These are phyloP conservation scores for Mamestra brassicae DNA, from an alignment of 2,888 invertebrate genomes.

Conservation along the genomic window DNA sequence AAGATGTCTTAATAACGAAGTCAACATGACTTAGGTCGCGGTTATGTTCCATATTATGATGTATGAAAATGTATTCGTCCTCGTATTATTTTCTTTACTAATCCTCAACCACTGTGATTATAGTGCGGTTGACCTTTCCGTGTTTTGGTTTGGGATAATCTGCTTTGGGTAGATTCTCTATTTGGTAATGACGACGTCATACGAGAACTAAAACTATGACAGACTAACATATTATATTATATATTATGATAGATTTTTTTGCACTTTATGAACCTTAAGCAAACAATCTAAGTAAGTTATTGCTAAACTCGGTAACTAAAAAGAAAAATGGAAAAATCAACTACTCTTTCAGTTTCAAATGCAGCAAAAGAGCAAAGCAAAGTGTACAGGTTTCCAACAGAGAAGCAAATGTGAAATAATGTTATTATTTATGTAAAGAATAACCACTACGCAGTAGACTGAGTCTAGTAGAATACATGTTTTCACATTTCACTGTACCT, in stretches of 20 bases:
- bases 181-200: conserved; percentile 33
- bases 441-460: conserved; percentile 10
- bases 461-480: conserved; percentile 45
- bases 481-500: conserved; percentile 38
- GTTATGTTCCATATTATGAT: conserved; percentile 31
- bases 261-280: neutral
- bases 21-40: conserved; percentile 9
- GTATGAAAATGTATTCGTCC: conserved; percentile 26
- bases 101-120: conserved; percentile 18
- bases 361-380: conserved; percentile 6
- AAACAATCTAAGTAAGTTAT: neutral
- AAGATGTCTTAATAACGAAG: conserved; percentile 16
- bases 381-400: conserved; percentile 18
- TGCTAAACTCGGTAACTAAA: neutral
- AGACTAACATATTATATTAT: neutral
- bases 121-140: conserved; percentile 31
- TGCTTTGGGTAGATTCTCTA: conserved; percentile 21
- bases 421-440: conserved; percentile 24
- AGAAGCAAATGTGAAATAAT: conserved; percentile 30
- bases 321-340: neutral
- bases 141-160: conserved; percentile 27
- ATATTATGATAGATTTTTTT: neutral
- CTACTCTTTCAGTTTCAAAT: conserved; percentile 5
- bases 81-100: conserved; percentile 23
- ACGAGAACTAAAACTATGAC: conserved; percentile 5